These are phyloP conservation scores for Pandemis heparana DNA, from an alignment of 2,888 invertebrate genomes.

Conservation along the genomic window DNA sequence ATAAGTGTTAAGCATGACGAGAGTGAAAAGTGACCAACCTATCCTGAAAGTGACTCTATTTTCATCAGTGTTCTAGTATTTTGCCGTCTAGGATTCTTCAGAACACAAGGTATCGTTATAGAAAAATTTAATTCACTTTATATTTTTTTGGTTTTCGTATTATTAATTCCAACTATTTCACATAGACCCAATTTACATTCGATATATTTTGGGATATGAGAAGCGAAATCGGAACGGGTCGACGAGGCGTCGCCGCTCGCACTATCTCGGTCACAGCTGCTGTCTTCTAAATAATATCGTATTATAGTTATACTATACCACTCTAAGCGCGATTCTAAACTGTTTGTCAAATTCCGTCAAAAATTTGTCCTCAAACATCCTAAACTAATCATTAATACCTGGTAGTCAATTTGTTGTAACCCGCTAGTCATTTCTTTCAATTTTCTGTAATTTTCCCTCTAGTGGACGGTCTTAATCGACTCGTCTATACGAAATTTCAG, in stretches of 20 bases:
- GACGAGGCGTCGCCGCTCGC: conserved; percentile 78
- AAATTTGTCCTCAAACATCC: background rate
- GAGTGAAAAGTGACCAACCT: conserved; percentile 46
- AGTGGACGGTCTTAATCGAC: background rate
- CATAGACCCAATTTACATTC: conserved; percentile 57
- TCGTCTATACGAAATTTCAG: background rate
- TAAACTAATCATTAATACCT: background rate
- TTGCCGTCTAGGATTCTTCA: background rate
- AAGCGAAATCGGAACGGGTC: conserved; percentile 70
- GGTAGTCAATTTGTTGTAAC: background rate
- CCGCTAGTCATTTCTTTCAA: background rate
- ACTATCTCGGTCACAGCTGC: conserved; percentile 80
- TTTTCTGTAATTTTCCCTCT: background rate
- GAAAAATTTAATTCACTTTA: background rate
- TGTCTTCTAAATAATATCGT: conserved; percentile 47
- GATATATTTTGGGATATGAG: conserved; percentile 81
- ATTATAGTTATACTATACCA: background rate
- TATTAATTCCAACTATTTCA: conserved; percentile 21
- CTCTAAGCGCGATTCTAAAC: background rate
- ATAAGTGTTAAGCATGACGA: conserved; percentile 59
- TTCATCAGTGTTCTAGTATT: conserved; percentile 45
- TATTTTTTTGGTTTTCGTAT: background rate
- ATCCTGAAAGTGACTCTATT: conserved; percentile 50
- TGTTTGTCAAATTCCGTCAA: background rate
- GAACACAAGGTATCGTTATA: conserved; percentile 14